Evolutionary conservation across 2,797 vertebrate species (phyloP), one percentile per base, ranked within the genome.

Genomic region (Neoniphon sammara): DNA sequence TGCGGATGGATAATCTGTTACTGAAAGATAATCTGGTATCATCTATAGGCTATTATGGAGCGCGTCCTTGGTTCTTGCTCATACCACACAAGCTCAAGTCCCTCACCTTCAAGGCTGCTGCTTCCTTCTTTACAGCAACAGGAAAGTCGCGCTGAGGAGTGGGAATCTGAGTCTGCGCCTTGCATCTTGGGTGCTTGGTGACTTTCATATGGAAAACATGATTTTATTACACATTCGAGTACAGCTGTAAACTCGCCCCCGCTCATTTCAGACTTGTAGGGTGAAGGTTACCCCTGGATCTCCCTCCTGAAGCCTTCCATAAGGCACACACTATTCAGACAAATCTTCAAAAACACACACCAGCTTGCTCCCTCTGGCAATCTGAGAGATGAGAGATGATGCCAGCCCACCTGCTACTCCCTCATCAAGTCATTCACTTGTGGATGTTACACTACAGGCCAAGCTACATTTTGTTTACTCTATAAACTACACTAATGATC

Each of bases 361-460:
- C 39, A 34, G 27, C 62, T 49, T 52, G 44, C 53, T 57, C 18
- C 64, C 25, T 69, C 57, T 57, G 36, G 56, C 20, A 25, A n/a
- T 21, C 62, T 50, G 61, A 30, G 18, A 56, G 64, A 58, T 30
- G 75, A 84, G 25, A 20, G 74, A 76, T 74, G 25, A 4, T 11
- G 4, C 14, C 52, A 8, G 44, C 15, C 42, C 90, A 90, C 77
- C 90, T 88, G 89, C 75, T 68, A 11, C 47, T 86, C 84, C 23
- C n/a, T 90, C 82, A 82, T 83, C 86, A 73, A 74, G 14, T 75
- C 52, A 77, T 69, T 77, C 20, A 67, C 39, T 15, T 46, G 25
- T 23, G 18, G 53, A 20, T 18, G 70, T n/a, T 25, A 73, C 27
- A 50, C 42, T 20, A 15, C 2, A 18, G 23, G 5, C 21, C 36